Base-by-base conservation (phyloP, 2,888 invertebrate genomes). In the Hydropsyche betteni region DNA sequence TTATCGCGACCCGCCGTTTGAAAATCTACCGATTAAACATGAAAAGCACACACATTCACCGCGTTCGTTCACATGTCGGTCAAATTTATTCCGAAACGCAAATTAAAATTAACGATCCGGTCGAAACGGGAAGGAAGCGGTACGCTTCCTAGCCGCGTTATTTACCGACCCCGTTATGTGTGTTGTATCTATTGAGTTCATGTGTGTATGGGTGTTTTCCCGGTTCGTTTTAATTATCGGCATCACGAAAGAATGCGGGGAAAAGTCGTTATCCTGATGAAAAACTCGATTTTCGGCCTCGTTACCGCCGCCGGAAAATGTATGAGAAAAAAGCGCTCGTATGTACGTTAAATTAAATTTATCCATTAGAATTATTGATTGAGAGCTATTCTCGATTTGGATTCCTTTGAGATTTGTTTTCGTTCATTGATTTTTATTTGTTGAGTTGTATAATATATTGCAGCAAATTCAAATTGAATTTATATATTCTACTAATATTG, bases 181-280 rank as follows among this genome's bases (percentile, higher is more conserved):
- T 24, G 24, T 24, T 24, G 24, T 24, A 24, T 24, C 24, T 24
- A 24, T 24, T 24, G 24, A 24, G 24, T 24, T 24, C 24, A 24
- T 24, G 24, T 24, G 24, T 24, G 24, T 24, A 24, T 24, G 24
- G 24, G 24, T 24, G 24, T 24, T 24, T 2, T 16, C 16, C 44
- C 44, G 44, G 72, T 71, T 71, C 76, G 68, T 75, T 77, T 77
- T 77, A 77, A 77, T 75, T 77, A 77, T 77, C 50, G 70, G 74
- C 69, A 75, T 73, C 72, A 74, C 71, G 74, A 74, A 71, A 76
- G 70, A 71, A 76, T 69, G 72, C 64, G 34, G 61, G 24, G 44
- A 74, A 68, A 75, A 77, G 71, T 77, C 75, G 71, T 77, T 77
- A 77, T 71, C 61, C 53, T 71, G 69, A 76, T 76, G 74, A 64